Conservation (phyloP, 2,888 invertebrate species). For the Zele albiditarsus region DNA sequence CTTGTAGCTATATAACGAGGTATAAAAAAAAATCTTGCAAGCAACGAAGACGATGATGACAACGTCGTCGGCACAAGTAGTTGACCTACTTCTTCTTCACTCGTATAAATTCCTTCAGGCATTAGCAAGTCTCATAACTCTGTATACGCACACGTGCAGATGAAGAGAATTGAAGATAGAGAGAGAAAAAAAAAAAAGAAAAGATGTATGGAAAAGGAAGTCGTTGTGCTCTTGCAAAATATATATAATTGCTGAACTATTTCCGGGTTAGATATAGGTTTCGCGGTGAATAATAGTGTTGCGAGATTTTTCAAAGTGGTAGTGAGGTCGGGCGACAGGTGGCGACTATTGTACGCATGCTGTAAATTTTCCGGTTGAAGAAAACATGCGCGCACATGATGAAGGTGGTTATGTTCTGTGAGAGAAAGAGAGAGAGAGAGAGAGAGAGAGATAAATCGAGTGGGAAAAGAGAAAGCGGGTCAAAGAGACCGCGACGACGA, state of each 20-base stretch:
- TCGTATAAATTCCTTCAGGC: slow-evolving; percentile 1
- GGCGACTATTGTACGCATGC: slow-evolving; percentile 1
- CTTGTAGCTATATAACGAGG: background rate
- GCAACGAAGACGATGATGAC: slow-evolving; percentile 4
- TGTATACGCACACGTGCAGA: background rate
- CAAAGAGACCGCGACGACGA: slow-evolving; percentile 68
- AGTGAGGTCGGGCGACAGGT: slow-evolving; percentile 24
- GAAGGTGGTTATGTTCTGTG: slow-evolving; percentile 51
- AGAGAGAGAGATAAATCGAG: slow-evolving; percentile 69
- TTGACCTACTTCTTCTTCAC: slow-evolving; percentile 11
- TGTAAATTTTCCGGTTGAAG: slow-evolving; percentile 64
- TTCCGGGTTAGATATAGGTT: background rate
- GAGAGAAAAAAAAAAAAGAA: background rate
- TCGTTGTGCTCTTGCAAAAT: background rate
- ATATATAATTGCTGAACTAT: slow-evolving; percentile 5
- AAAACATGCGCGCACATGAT: slow-evolving; percentile 55
- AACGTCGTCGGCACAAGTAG: slow-evolving; percentile 7
- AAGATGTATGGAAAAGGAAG: background rate
- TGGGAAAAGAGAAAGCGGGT: slow-evolving; percentile 73
- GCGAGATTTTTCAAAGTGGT: background rate
- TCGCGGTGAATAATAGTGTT: background rate
- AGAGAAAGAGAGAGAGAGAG: slow-evolving; percentile 68
- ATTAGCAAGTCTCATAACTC: background rate
- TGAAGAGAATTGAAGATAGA: background rate
- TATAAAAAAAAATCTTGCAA: background rate